Evolutionary conservation across 2,797 vertebrate genomes (phyloP).

Genomic region (Cichlasoma orientale): DNA sequence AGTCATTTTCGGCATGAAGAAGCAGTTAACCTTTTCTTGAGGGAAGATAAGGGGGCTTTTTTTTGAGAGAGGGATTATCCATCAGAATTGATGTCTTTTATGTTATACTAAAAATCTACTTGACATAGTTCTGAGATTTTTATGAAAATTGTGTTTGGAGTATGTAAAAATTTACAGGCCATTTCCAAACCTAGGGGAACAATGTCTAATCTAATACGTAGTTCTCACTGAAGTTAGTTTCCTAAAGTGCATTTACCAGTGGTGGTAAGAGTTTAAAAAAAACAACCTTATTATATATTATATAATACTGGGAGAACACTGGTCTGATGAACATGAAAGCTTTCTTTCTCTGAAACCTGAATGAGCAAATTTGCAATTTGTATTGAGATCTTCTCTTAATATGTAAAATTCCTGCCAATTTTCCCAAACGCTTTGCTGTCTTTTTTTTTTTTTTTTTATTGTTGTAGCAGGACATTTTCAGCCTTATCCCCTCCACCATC

Average conservation of each 20-base stretch:
- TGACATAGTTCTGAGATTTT: not conserved
- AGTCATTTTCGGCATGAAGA: not conserved
- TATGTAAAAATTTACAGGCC: not conserved
- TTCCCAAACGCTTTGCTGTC: too few relatives aligned
- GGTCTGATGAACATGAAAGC: not conserved
- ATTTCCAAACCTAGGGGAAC: not conserved
- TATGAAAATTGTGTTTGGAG: not conserved
- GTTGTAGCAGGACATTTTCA: not conserved
- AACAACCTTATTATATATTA: too few relatives aligned
- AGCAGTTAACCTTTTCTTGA: not conserved
- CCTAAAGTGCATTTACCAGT: too few relatives aligned
- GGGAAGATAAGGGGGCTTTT: not conserved
- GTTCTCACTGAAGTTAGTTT: not conserved
- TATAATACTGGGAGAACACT: not conserved
- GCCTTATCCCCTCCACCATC: not conserved
- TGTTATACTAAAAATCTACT: not conserved
- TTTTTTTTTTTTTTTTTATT: not conserved
- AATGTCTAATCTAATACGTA: not conserved
- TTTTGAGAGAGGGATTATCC: not conserved
- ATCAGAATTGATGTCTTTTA: not conserved
- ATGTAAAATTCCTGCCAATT: too few relatives aligned
- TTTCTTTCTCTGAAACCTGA: not conserved
- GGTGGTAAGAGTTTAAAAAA: too few relatives aligned
- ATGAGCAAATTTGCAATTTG: not conserved
- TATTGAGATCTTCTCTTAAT: constrained; percentile 13